A percentile compares a stretch with the other conserved stretches of the same genome.
Evolutionary conservation across 2,113 vertebrate species (phyloP).

Genomic region (Hippocampus mohnikei): DNA sequence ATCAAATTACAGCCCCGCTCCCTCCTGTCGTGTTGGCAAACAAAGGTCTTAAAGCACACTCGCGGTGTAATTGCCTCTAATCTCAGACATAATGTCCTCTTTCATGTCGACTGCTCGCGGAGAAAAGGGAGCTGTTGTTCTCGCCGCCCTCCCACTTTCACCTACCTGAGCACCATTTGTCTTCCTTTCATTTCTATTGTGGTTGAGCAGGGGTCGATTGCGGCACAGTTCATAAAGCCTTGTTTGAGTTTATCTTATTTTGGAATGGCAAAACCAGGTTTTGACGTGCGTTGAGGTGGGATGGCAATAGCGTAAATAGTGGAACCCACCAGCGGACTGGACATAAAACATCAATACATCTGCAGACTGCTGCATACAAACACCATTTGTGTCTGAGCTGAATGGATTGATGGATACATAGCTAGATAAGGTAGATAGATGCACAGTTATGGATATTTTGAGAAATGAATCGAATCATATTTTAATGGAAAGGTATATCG

Average conservation of each 20-base stretch:
- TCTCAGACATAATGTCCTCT: conserved; percentile 72
- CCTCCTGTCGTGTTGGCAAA: conserved; percentile 78
- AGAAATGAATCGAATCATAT: too few relatives aligned
- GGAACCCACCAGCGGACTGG: not conserved
- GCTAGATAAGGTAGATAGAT: too few relatives aligned
- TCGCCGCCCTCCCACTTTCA: conserved; percentile 47
- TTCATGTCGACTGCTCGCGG: conserved; percentile 58
- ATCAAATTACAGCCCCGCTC: conserved; percentile 73
- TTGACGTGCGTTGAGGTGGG: not conserved
- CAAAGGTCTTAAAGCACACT: conserved; percentile 75
- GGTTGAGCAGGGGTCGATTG: not conserved
- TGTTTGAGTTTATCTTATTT: not conserved
- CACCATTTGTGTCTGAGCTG: too few relatives aligned
- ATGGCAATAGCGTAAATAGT: not conserved
- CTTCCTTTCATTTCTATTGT: conserved; percentile 30
- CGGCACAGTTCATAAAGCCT: not conserved
- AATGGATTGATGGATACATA: too few relatives aligned
- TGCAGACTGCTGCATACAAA: not conserved
- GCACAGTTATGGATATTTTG: too few relatives aligned
- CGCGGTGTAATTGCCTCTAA: conserved; percentile 72
- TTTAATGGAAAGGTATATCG: too few relatives aligned
- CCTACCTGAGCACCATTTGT: conserved; percentile 28
- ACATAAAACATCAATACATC: not conserved
- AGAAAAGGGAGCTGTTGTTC: conserved; percentile 68
- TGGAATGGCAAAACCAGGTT: not conserved